A percentile compares a stretch with the other conserved stretches of the same genome.
Evolutionary conservation across 1,140 invertebrate species (phyloP).

Genomic region (Achatina immaculata): DNA sequence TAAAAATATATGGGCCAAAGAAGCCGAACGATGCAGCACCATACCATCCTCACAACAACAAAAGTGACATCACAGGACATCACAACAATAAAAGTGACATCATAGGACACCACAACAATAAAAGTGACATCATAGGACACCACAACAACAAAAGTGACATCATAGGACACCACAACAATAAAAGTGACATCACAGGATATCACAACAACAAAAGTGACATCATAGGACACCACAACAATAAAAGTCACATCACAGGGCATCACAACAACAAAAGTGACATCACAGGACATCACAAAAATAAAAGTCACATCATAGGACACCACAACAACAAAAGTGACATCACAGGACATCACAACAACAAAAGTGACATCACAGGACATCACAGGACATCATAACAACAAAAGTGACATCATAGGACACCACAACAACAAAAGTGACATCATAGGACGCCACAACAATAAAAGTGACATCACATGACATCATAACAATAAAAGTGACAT

Average conservation of each 20-base stretch:
- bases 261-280: not conserved
- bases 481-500: not conserved
- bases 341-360: not conserved
- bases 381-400: not conserved
- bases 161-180: no score
- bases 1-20: not conserved
- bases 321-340: not conserved
- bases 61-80: no score
- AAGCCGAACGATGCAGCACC: no score
- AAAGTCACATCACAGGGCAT: not conserved
- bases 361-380: not conserved
- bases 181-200: no score
- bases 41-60: no score
- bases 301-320: not conserved
- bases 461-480: not conserved
- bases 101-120: no score
- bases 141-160: no score
- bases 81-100: no score
- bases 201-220: no score
- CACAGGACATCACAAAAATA: no score
- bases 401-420: not conserved
- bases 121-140: no score
- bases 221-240: not conserved
- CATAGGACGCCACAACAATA: not conserved
- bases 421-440: not conserved